Evolutionary conservation across 53 echinoderm and acorn worm species (phyloP).

Genomic region (Henricia sp.): DNA sequence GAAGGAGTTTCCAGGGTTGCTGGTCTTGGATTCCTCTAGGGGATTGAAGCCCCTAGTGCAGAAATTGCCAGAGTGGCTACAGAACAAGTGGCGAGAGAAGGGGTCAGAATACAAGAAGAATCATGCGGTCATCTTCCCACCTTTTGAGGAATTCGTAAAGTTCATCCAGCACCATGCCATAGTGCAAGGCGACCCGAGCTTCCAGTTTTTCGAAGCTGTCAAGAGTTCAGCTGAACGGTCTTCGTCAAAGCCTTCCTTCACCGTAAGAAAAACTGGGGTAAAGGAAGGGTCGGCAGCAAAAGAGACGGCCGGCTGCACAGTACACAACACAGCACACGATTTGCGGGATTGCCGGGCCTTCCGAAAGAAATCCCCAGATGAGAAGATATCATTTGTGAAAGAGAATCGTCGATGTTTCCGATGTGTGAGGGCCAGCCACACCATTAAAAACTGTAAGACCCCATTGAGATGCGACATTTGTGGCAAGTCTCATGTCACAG

Average conservation of each 20-base stretch:
- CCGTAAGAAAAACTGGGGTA: conserved; percentile 59
- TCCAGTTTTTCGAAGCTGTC: conserved; percentile 34
- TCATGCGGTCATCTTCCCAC: no score
- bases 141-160: no score
- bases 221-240: conserved; percentile 8
- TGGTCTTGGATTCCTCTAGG: no score
- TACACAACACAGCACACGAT: conserved; percentile 61
- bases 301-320: conserved; percentile 45
- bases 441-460: conserved; percentile 65
- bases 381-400: conserved; percentile 55
- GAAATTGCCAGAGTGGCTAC: no score
- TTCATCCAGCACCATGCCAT: conserved; percentile 68
- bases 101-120: no score
- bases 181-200: conserved; percentile 66
- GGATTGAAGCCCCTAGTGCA: no score
- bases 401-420: conserved; percentile 60
- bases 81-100: no score
- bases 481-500: conserved; percentile 41
- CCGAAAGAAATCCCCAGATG: conserved; percentile 43
- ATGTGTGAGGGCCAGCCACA: conserved; percentile 56
- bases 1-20: no score
- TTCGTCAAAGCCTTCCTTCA: conserved; percentile 36
- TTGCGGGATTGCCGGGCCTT: conserved; percentile 66
- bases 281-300: conserved; percentile 23
- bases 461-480: conserved; percentile 61